phyloP scores from a whole-genome alignment of 2,888 invertebrate species.

The Tanypteryx hageni region DNA sequence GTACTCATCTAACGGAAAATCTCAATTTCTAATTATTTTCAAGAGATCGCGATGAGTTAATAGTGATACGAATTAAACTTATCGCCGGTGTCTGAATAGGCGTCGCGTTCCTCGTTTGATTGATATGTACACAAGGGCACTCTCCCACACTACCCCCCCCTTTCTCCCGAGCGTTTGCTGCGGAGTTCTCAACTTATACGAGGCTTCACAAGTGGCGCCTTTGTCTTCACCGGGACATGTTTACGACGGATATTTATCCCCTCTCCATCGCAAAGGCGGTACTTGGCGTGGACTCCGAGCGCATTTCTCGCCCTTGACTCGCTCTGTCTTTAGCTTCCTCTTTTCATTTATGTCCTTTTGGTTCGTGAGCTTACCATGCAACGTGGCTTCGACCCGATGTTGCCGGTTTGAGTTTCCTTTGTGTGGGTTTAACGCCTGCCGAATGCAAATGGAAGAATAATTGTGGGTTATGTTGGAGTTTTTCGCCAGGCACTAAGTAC shows the following conservation, averaged over 20 bases:
- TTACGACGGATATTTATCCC: conserved; percentile 29
- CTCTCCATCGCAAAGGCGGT: not conserved
- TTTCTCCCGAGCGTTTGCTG: not conserved
- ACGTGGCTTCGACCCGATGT: not conserved
- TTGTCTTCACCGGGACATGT: not conserved
- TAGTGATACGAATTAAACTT: not conserved
- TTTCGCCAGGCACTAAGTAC: not conserved
- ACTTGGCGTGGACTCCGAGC: not conserved
- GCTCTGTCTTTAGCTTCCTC: not conserved
- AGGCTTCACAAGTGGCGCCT: conserved; percentile 21
- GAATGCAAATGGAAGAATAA: not conserved
- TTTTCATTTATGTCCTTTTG: conserved; percentile 3
- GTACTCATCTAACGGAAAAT: too few relatives aligned
- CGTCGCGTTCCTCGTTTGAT: not conserved
- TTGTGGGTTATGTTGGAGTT: not conserved
- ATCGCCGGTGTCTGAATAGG: not conserved
- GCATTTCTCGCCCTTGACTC: conserved; percentile 17
- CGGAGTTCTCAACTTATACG: not conserved
- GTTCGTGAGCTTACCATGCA: not conserved
- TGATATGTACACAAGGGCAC: conserved; percentile 13
- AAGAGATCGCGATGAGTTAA: not conserved
- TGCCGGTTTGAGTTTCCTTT: not conserved
- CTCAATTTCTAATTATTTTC: too few relatives aligned
- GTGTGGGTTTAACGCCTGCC: not conserved
- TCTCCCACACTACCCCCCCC: too few relatives aligned